A percentile compares a stretch with the other conserved stretches of the same genome.
Evolutionary conservation across 2,888 invertebrate genomes (phyloP).

Genomic region (Hydrotaea cyrtoneurina): DNA sequence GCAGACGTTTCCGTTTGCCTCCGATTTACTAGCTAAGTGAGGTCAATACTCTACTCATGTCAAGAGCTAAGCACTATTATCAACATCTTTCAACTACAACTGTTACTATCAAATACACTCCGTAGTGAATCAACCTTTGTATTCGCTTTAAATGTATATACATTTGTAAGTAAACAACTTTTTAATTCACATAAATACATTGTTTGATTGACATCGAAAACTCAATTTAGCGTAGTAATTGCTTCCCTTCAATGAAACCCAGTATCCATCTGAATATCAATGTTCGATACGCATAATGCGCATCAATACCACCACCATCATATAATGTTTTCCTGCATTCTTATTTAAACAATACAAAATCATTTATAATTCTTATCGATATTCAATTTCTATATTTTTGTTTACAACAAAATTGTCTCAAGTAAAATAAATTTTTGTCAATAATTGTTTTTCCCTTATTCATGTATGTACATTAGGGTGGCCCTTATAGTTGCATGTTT

Average conservation of each 20-base stretch:
- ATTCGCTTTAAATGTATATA: too few species aligned
- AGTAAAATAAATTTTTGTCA: background rate
- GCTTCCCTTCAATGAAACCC: background rate
- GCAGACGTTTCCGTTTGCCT: too few species aligned
- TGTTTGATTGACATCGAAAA: background rate
- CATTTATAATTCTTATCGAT: slow-evolving; percentile 24
- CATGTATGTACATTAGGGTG: too few species aligned
- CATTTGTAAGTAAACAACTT: too few species aligned
- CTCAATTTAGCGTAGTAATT: background rate
- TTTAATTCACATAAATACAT: too few species aligned
- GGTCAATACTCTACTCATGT: too few species aligned
- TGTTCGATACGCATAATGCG: background rate
- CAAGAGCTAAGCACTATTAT: too few species aligned
- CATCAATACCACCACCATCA: background rate
- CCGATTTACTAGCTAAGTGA: too few species aligned
- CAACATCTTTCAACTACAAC: too few species aligned
- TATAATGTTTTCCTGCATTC: background rate
- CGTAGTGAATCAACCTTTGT: too few species aligned
- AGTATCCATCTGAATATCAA: background rate
- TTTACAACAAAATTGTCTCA: background rate
- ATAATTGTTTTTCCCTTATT: background rate
- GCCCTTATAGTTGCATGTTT: too few species aligned
- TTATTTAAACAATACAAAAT: background rate
- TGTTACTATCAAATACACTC: too few species aligned
- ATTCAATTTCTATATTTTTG: background rate